Evolutionary conservation across 2,888 invertebrate species (phyloP), one percentile per base, ranked within the genome.

Genomic region (Therioaphis trifolii): DNA sequence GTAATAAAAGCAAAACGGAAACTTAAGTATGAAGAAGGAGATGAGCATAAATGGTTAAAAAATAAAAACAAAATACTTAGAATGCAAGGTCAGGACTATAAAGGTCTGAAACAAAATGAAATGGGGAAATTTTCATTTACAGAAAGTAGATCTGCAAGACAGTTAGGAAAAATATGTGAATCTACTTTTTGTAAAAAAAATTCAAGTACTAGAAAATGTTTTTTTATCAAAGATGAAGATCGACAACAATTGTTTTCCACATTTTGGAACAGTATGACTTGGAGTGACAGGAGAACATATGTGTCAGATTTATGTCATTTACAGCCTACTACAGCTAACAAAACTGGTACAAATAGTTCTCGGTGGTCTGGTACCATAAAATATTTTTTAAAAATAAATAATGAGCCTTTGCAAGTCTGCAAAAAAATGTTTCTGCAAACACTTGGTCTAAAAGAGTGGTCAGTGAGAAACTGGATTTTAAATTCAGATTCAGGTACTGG

Each of bases 341-440:
- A 49, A 71, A 71, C 27, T 49, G 46, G 71, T 18, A 71, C 46
- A 5, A 71, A 71, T 49, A 18, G 9, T 71, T 49, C 49, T 71
- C 46, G 71, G 9, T 49, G 49, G 0, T 18, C 27, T 27, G 27
- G 46, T 27, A 71, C 71, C 18, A 71, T 71, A 18, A n/a, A 46
- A 49, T 71, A 71, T 49, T 71, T 71, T 69, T 49, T 49, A 18
- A 27, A 71, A 46, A 46, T 49, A 49, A 12, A 71, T 3, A 71
- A 71, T 71, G 46, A 71, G 9, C 4, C 12, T 4, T 71, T 71
- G 21, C 71, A 18, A 71, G 71, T 71, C 11, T 71, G 71, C 49
- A 71, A 71, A 71, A 49, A 49, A 71, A 49, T 29, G 49, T 71
- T 71, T 49, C 49, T 71, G 2, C 71, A 71, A 9, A 24, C 43